Conservation (phyloP, 64 coral and sea anemone genomes). For the Astreopora myriophthalma region DNA sequence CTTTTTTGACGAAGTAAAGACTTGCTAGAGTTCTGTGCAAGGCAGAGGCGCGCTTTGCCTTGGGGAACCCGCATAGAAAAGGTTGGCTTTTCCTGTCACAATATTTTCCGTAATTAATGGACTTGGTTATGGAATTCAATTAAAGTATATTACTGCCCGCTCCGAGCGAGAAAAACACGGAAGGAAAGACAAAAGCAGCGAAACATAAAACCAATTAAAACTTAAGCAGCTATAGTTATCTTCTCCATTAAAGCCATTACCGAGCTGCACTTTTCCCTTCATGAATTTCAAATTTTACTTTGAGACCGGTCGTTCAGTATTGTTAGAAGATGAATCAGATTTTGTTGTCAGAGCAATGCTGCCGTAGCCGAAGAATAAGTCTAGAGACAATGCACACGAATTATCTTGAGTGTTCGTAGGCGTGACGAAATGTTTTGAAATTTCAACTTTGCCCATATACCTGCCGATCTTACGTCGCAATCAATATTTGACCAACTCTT, state of each 20-base stretch:
- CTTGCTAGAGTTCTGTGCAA: no score
- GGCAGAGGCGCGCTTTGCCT: background rate
- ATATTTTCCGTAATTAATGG: background rate
- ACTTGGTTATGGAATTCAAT: background rate
- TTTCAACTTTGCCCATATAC: background rate
- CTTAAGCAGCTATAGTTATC: slow-evolving; percentile 5
- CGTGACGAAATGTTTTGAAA: background rate
- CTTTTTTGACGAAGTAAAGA: no score
- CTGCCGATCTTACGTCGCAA: background rate
- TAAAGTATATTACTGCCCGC: background rate
- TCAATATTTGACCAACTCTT: background rate
- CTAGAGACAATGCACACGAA: background rate
- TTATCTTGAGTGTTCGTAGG: background rate
- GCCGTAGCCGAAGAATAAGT: background rate
- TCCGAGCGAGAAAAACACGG: background rate
- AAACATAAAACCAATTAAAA: slow-evolving; percentile 46
- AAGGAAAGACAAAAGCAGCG: background rate
- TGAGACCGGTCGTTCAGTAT: background rate
- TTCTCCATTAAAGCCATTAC: slow-evolving; percentile 26
- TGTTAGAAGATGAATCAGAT: background rate
- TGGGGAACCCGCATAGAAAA: background rate
- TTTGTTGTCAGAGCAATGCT: slow-evolving; percentile 6
- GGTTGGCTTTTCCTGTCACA: background rate
- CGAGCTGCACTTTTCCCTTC: background rate
- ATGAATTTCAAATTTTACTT: background rate